Base-by-base conservation (phyloP, 2,888 invertebrate species). In the Clistopyga incitator region DNA sequence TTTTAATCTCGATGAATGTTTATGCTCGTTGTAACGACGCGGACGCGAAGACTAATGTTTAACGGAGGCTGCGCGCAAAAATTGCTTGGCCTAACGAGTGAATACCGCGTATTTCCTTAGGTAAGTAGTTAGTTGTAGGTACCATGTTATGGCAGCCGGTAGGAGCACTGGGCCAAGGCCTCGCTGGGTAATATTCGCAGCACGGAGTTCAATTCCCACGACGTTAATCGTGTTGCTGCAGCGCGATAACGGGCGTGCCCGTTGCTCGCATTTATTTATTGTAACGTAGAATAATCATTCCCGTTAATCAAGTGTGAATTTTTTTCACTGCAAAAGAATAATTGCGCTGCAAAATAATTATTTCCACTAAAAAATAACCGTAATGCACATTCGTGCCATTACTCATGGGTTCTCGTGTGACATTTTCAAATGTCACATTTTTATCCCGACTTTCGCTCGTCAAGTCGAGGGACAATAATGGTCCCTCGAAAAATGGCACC, bases 111-210 rank as follows among this genome's bases (percentile, higher is more conserved):
- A 45, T 84, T 82, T 74, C 67, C 59, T 74, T 82, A 65, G 82
- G 85, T 86, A 65, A 81, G 85, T 86, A 11, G 45, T 20, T 64
- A 59, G 72, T 61, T 38, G 50, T n/a, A 23, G 34, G 47, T 67
- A 54, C 47, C 78, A 65, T 78, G 76, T 54, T 64, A 67, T 45
- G 50, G 59, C 64, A 61, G 45, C 75, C 64, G 84, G 68, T 84
- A 84, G 86, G 85, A 86, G 87, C 89, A 89, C 78, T 87, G 81
- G 86, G 90, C 86, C 90, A 90, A 90, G 90, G 90, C 87, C 85
- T 88, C 81, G 59, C 70, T n/a, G 61, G 42, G 52, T 25, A 13
- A 45, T 47, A 74, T 78, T 78, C 45, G n/a, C 67, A 42, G 38
- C 54, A 45, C 56, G 65, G 84, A 81, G 84, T 85, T 87, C 84